Percentiles rank a stretch among this genome's conserved stretches.
Evolutionary conservation across 2,888 invertebrate genomes (phyloP).

Genomic region (Aspidapion aeneum): DNA sequence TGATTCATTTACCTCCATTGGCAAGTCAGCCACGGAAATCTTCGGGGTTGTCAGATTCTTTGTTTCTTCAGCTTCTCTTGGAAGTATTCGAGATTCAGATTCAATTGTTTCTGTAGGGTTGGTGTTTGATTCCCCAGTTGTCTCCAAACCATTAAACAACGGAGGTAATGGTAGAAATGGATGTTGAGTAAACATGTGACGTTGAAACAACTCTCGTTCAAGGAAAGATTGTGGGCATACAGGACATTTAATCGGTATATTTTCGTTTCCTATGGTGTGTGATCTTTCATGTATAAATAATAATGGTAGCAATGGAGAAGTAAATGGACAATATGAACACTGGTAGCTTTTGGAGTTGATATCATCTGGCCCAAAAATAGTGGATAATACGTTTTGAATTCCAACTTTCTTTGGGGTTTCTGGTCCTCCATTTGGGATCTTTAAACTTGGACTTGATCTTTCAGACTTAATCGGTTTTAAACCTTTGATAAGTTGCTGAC

Average conservation of each 20-base stretch:
- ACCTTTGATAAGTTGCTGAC: slow-evolving; percentile 20
- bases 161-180: slow-evolving; percentile 47
- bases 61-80: neutral
- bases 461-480: slow-evolving; percentile 35
- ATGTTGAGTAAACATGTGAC: slow-evolving; percentile 61
- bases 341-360: slow-evolving; percentile 71
- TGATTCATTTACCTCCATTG: slow-evolving; percentile 50
- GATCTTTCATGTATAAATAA: slow-evolving; percentile 90
- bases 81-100: slow-evolving; percentile 12
- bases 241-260: slow-evolving; percentile 53
- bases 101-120: slow-evolving; percentile 14
- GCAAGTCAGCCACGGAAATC: slow-evolving; percentile 29
- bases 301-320: slow-evolving; percentile 85
- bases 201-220: slow-evolving; percentile 57
- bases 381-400: slow-evolving; percentile 53
- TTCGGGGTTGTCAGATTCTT: slow-evolving; percentile 30
- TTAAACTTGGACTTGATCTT: slow-evolving; percentile 52
- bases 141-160: slow-evolving; percentile 46
- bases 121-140: slow-evolving; percentile 31
- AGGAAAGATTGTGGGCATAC: slow-evolving; percentile 57
- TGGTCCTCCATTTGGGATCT: slow-evolving; percentile 54
- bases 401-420: slow-evolving; percentile 43
- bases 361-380: slow-evolving; percentile 53
- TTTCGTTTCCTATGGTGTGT: slow-evolving; percentile 51
- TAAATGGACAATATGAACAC: slow-evolving; percentile 87